Conservation (phyloP, 2,888 invertebrate genomes). For the Cecidostiba fungosa region DNA sequence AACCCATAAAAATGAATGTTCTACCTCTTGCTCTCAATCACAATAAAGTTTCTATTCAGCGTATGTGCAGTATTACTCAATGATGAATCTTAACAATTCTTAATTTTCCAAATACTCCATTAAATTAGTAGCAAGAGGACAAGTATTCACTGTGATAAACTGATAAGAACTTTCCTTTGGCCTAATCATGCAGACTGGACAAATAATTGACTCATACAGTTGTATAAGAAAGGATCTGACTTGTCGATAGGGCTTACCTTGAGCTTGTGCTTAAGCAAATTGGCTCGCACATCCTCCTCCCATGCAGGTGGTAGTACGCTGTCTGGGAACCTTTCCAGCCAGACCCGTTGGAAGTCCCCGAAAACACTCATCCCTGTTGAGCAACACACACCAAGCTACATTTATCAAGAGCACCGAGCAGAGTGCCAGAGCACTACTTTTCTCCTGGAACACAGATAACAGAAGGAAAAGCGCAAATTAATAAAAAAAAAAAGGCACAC, state of each 20-base stretch:
- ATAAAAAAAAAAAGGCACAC: conserved; percentile 2
- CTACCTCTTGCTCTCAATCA: conserved; percentile 42
- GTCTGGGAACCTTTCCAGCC: conserved; percentile 95
- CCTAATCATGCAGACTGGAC: background rate
- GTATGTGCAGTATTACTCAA: background rate
- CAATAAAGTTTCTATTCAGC: conserved; percentile 42
- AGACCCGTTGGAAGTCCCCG: conserved; percentile 94
- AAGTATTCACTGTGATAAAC: background rate
- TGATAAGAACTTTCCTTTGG: background rate
- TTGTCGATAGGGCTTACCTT: conserved; percentile 81
- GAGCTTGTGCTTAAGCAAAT: conserved; percentile 93
- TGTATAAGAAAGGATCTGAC: background rate
- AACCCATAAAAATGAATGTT: conserved; percentile 61
- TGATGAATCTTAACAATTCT: background rate
- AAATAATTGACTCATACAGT: background rate
- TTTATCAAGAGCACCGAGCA: conserved; percentile 29
- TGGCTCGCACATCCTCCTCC: conserved; percentile 96
- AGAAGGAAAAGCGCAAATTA: conserved; percentile 19
- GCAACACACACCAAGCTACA: conserved; percentile 25
- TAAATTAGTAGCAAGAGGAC: background rate
- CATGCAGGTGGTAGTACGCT: conserved; percentile 94
- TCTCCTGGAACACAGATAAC: background rate
- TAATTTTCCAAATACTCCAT: background rate
- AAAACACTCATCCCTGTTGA: conserved; percentile 87
- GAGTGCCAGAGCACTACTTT: background rate